Evolutionary conservation across 2,888 invertebrate genomes (phyloP), one percentile per base, ranked within the genome.

Genomic region (Alloscopus bannaensis): DNA sequence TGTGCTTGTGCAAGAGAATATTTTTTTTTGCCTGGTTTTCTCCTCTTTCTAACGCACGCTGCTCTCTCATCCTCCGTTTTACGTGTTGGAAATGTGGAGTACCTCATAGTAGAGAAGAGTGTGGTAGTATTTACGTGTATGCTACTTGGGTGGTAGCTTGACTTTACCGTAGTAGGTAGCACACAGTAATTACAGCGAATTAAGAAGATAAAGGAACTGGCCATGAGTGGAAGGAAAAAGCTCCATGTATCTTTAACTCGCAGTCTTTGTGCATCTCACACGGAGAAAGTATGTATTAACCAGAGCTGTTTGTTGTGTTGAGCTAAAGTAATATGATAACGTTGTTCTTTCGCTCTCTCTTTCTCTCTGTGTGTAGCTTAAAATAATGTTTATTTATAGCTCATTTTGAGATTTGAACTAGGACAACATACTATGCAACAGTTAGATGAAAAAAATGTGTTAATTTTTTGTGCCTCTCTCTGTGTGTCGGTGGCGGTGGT

Each of bases 21-120:
- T 64, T 64, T 64, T 64, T n/a, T n/a, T n/a, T n/a, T n/a, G n/a
- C 28, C 42, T n/a, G 4, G 28, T 28, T 45, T 28, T 45, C 29
- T 42, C 45, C 42, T 64, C 45, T 64, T 28, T 45, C 45, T 45
- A n/a, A n/a, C n/a, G n/a, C n/a, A n/a, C 45, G 16, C 11, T 28
- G 16, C 18, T 62, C 42, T 29, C 42, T 45, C 20, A 6, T 28
- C 47, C 64, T n/a, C n/a, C 50, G 50, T n/a, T 62, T 64, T 64
- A 47, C 64, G 64, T 64, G 64, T 20, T 45, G 45, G 3, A 64
- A 26, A 45, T 42, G 64, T 64, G 64, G 47, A 64, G 64, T 64
- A 45, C 64, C 42, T 64, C 26, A 64, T 64, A n/a, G n/a, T n/a
- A 64, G 31, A 64, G 22, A 59, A 45, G n/a, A 64, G 47, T 22